Conservation (phyloP, 2,797 vertebrate species). For the Rhyacichthys aspro region DNA sequence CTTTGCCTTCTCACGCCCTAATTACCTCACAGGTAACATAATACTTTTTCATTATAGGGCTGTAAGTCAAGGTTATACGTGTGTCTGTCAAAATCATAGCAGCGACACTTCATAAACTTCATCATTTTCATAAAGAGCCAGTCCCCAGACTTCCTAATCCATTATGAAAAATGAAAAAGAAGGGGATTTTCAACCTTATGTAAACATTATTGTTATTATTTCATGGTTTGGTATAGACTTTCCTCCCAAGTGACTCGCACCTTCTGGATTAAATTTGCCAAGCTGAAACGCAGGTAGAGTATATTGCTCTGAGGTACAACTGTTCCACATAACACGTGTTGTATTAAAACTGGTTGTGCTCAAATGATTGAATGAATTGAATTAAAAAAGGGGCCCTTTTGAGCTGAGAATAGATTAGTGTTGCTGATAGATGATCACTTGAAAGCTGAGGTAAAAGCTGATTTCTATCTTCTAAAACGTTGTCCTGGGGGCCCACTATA, state of each 20-base stretch:
- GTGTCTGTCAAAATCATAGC: constrained; percentile 41
- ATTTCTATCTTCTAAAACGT: constrained; percentile 77
- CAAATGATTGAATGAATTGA: constrained; percentile 76
- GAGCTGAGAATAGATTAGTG: constrained; percentile 75
- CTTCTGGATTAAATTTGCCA: constrained; percentile 69
- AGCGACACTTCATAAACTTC: too few relatives aligned
- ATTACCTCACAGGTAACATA: constrained; percentile 63
- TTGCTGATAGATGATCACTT: constrained; percentile 80
- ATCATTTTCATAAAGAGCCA: constrained; percentile 36
- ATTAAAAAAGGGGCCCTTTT: constrained; percentile 68
- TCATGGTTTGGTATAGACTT: constrained; percentile 68
- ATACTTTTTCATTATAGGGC: constrained; percentile 55
- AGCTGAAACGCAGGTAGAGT: constrained; percentile 69
- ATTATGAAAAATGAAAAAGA: constrained; percentile 48
- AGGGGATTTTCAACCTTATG: constrained; percentile 57
- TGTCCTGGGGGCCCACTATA: constrained; percentile 59
- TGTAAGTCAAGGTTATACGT: constrained; percentile 27
- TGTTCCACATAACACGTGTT: constrained; percentile 75
- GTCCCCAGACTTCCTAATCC: constrained; percentile 40
- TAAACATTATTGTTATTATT: constrained; percentile 80
- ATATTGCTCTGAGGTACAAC: constrained; percentile 73
- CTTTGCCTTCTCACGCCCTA: constrained; percentile 58
- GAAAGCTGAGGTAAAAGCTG: constrained; percentile 75
- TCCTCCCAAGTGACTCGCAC: constrained; percentile 72
- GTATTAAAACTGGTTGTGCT: constrained; percentile 74